Evolutionary conservation across 2,888 invertebrate genomes (phyloP).

Genomic region (Lumbricus terrestris): DNA sequence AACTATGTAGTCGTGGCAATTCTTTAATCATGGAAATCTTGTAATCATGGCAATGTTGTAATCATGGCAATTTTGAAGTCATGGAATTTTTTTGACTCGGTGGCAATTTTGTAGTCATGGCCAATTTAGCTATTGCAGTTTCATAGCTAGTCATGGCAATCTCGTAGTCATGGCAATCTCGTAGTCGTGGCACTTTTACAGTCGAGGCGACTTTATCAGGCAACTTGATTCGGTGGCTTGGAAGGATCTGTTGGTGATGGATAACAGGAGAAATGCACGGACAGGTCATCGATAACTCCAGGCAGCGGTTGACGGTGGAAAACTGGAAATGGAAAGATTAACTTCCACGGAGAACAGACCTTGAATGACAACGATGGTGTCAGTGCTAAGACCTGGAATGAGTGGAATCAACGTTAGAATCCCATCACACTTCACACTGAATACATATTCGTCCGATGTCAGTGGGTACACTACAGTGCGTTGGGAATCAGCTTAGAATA

Average conservation of each 20-base stretch:
- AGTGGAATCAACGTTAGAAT: neutral
- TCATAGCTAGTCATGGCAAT: neutral
- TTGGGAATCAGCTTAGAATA: neutral
- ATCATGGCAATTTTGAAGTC: too few relatives aligned
- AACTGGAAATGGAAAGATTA: neutral
- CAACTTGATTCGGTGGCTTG: neutral
- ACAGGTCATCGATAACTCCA: neutral
- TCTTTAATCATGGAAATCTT: too few relatives aligned
- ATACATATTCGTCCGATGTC: neutral
- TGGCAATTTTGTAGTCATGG: too few relatives aligned
- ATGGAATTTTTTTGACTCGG: too few relatives aligned
- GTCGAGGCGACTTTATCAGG: neutral
- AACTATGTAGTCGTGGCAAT: too few relatives aligned
- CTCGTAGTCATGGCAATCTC: neutral
- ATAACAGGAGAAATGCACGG: neutral
- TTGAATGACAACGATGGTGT: neutral
- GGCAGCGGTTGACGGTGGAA: neutral
- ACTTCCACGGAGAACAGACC: neutral
- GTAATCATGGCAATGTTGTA: too few relatives aligned
- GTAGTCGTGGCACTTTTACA: neutral
- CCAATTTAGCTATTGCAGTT: too few relatives aligned
- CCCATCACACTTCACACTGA: neutral
- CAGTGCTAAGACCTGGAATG: neutral
- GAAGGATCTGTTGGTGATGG: neutral
- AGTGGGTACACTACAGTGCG: neutral